Percentiles rank a stretch among this genome's conserved stretches.
These are phyloP conservation scores for Ptychoptera albimana DNA, from an alignment of 2,888 invertebrate genomes.

Conservation along the genomic window DNA sequence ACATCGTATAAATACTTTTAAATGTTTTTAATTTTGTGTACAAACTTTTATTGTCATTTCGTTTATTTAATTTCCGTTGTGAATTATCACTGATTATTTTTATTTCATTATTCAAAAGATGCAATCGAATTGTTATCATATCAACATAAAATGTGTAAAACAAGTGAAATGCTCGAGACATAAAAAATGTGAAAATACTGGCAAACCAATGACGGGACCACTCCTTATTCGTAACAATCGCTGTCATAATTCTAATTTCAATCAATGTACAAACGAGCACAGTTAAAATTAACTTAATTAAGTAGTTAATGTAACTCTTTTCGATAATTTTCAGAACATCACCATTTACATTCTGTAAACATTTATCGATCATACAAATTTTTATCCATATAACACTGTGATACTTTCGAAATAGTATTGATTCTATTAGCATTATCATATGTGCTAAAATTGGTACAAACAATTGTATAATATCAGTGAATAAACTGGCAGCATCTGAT, in stretches of 20 bases:
- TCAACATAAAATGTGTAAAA: constrained; percentile 2
- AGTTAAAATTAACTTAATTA: background rate
- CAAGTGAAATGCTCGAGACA: background rate
- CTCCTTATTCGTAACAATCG: background rate
- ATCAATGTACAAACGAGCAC: background rate
- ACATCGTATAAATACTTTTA: background rate
- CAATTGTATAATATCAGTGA: background rate
- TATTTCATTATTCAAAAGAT: background rate
- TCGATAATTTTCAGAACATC: background rate
- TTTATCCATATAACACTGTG: background rate
- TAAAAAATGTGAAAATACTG: constrained; percentile 1
- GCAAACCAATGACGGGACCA: constrained; percentile 3
- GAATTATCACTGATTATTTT: background rate
- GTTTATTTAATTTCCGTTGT: no score
- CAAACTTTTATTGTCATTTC: background rate
- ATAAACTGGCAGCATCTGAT: background rate
- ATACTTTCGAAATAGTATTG: background rate
- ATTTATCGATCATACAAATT: background rate
- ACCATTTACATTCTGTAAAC: background rate
- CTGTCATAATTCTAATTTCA: constrained; percentile 2
- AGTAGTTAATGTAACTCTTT: background rate
- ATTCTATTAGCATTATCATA: background rate
- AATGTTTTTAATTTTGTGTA: background rate
- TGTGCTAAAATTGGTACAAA: background rate
- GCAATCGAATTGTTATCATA: background rate